phyloP scores from a whole-genome alignment of 2,797 vertebrate species.

The Aeoliscus strigatus region DNA sequence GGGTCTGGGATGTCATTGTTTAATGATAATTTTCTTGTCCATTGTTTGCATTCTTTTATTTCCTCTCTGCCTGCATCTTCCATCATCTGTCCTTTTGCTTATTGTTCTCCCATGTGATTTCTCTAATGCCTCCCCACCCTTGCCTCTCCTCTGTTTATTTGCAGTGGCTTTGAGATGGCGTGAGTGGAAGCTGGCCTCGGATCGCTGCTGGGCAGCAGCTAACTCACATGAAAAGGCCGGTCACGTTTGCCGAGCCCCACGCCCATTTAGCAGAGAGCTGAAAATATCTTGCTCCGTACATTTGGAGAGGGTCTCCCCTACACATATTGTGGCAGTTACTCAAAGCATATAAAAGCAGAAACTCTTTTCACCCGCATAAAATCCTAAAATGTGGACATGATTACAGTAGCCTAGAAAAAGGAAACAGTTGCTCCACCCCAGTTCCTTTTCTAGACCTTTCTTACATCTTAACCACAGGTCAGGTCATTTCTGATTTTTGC shows the following conservation, averaged over 20 bases:
- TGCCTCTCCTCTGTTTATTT: constrained; percentile 41
- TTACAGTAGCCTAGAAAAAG: constrained; percentile 30
- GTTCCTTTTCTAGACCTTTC: constrained; percentile 12
- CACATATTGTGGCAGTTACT: constrained; percentile 27
- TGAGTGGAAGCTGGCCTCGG: constrained; percentile 38
- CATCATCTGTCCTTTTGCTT: constrained; percentile 22
- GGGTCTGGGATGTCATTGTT: constrained; percentile 27
- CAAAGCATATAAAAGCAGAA: constrained; percentile 20
- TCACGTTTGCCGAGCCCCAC: constrained; percentile 13
- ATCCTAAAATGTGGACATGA: constrained; percentile 38
- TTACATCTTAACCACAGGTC: constrained; percentile 16
- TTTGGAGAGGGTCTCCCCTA: constrained; percentile 42
- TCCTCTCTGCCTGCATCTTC: constrained; percentile 7
- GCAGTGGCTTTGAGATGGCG: constrained; percentile 29
- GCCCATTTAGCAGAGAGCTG: constrained; percentile 23
- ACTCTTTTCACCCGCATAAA: constrained; percentile 42
- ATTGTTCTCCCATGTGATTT: constrained; percentile 25
- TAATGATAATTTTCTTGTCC: constrained; percentile 32
- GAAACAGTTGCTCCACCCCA: constrained; percentile 7
- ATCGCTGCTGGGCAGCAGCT: constrained; percentile 19
- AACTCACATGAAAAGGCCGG: constrained; percentile 6
- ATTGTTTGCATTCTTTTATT: constrained; percentile 19
- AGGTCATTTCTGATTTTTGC: constrained; percentile 28
- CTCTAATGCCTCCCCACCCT: constrained; percentile 17
- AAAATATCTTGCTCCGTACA: constrained; percentile 34